phyloP scores from a whole-genome alignment of 2,888 invertebrate genomes.

The Desoria tigrina region DNA sequence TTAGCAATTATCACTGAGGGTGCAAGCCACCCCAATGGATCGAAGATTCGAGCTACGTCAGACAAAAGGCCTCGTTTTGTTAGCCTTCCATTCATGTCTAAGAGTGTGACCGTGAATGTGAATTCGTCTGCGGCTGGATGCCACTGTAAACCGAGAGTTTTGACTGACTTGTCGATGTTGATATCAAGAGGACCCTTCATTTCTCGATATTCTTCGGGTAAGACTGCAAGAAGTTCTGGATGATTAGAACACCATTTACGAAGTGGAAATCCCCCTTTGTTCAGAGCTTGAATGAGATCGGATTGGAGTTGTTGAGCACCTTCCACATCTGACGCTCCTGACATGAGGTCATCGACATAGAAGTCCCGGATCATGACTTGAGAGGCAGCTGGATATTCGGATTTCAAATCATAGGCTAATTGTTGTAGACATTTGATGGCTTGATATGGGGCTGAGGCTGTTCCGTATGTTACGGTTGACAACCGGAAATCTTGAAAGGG shows the following conservation, averaged over 20 bases:
- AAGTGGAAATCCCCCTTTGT: slow-evolving; percentile 14
- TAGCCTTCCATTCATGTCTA: background rate
- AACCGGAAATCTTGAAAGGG: slow-evolving; percentile 43
- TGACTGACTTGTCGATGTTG: slow-evolving; percentile 16
- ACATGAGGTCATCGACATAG: slow-evolving; percentile 54
- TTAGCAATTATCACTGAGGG: slow-evolving; percentile 51
- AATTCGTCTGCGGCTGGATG: slow-evolving; percentile 24
- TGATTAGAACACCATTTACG: slow-evolving; percentile 32
- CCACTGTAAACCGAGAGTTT: slow-evolving; percentile 36
- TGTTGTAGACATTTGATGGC: slow-evolving; percentile 40
- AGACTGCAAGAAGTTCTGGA: slow-evolving; percentile 9
- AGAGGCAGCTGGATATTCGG: slow-evolving; percentile 26
- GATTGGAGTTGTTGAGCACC: slow-evolving; percentile 10
- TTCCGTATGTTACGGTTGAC: slow-evolving; percentile 55
- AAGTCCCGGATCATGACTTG: slow-evolving; percentile 48
- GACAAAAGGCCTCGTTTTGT: slow-evolving; percentile 51
- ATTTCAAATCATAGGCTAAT: slow-evolving; percentile 49
- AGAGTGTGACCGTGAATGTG: background rate
- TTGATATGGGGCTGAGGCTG: slow-evolving; percentile 53
- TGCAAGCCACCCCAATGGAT: slow-evolving; percentile 51
- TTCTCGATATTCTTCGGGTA: slow-evolving; percentile 25
- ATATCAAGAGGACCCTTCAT: background rate
- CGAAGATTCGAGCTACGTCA: slow-evolving; percentile 51
- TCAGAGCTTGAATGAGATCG: slow-evolving; percentile 6
- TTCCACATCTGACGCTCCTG: background rate